These are phyloP conservation scores for Cyclophora punctaria DNA, from an alignment of 2,888 invertebrate species.

Conservation along the genomic window DNA sequence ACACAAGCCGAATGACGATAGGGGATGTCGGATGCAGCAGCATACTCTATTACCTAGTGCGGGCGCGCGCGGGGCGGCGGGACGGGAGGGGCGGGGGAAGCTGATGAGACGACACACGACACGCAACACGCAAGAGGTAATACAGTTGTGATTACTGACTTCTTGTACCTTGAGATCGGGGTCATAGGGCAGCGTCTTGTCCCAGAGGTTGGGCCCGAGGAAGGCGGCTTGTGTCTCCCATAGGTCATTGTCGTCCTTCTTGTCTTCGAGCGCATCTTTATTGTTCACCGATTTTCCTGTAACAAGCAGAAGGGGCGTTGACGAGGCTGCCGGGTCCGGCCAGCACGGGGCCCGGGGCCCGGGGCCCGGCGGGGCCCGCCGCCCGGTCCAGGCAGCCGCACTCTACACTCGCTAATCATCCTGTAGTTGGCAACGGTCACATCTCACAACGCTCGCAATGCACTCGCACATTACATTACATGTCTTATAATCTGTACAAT, in stretches of 20 bases:
- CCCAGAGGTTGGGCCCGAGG: slow-evolving; percentile 96
- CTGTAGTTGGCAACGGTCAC: background rate
- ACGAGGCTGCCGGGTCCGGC: slow-evolving; percentile 7
- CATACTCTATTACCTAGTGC: slow-evolving; percentile 63
- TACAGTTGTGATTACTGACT: slow-evolving; percentile 74
- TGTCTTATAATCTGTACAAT: background rate
- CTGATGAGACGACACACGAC: slow-evolving; percentile 42
- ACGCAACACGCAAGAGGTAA: slow-evolving; percentile 62
- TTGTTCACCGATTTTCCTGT: slow-evolving; percentile 77
- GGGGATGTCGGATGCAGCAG: slow-evolving; percentile 10
- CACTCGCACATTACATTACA: background rate
- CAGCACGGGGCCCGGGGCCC: background rate
- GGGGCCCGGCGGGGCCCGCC: background rate
- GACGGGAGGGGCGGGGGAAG: slow-evolving; percentile 26
- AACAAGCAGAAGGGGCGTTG: slow-evolving; percentile 52
- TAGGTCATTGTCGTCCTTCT: slow-evolving; percentile 88
- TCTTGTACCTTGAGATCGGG: slow-evolving; percentile 95
- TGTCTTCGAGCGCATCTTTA: slow-evolving; percentile 79
- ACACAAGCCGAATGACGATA: slow-evolving; percentile 4
- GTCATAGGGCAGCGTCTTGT: slow-evolving; percentile 93
- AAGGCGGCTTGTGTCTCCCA: slow-evolving; percentile 97
- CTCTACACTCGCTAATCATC: background rate
- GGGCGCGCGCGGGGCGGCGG: slow-evolving; percentile 17
- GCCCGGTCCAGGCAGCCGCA: background rate
- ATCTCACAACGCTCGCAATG: too few species aligned